Percentiles rank a stretch among this genome's conserved stretches.
phyloP scores from a whole-genome alignment of 2,888 invertebrate genomes.

The Ectropis crepuscularia region DNA sequence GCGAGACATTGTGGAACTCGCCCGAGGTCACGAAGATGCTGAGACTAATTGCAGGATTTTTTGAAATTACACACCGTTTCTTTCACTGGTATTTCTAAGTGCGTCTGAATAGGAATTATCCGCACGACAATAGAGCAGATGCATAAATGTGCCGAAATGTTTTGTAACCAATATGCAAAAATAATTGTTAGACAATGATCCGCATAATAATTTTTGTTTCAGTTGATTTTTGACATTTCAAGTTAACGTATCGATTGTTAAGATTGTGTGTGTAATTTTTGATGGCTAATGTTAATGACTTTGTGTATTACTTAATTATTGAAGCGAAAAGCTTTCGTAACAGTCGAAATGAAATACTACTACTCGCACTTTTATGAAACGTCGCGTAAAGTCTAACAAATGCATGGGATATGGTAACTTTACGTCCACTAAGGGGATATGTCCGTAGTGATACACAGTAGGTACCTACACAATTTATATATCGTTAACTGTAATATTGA shows the following conservation, averaged over 20 bases:
- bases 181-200: constrained; percentile 20
- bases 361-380: no score
- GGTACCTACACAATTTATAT: no score
- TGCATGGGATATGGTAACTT: no score
- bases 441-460: no score
- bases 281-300: not conserved
- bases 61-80: constrained; percentile 16
- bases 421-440: no score
- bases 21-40: constrained; percentile 4
- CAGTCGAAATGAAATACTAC: no score
- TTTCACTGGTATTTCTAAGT: constrained; percentile 10
- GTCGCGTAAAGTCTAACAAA: no score
- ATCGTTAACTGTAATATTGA: no score
- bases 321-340: no score
- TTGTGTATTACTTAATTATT: not conserved
- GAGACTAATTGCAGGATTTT: constrained; percentile 16
- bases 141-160: constrained; percentile 18
- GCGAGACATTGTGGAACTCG: constrained; percentile 3
- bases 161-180: constrained; percentile 24
- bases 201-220: constrained; percentile 3
- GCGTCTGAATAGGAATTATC: constrained; percentile 21
- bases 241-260: not conserved
- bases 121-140: constrained; percentile 17
- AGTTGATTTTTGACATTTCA: constrained; percentile 3
- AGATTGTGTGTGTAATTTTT: not conserved